Evolutionary conservation across 2,113 vertebrate genomes (phyloP), one percentile per base, ranked within the genome.

Genomic region (Polyodon spathula): DNA sequence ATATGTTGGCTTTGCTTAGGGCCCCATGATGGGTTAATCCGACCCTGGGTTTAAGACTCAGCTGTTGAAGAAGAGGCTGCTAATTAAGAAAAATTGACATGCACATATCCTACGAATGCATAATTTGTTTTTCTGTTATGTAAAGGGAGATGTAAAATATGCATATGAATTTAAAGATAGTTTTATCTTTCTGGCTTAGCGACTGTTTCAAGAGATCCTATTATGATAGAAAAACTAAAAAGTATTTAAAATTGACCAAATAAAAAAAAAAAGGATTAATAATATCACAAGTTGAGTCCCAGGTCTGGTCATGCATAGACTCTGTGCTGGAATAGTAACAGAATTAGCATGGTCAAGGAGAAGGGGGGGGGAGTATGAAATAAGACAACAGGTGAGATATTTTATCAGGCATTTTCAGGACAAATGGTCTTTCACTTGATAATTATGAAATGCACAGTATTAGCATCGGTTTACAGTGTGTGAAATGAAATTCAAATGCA

Each of bases 401-500:
- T 40, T 63, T 50, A 71, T 65, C 14, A 48, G 2, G 48, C 40
- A 43, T 16, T 64, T 68, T 44, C 54, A 44, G 40, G 67, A 77
- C 66, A 62, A 60, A 52, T 16, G 65, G 37, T 65, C 39, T 68
- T 54, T 59, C 5, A 63, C 59, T 53, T 64, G 40, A 63, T 56
- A 67, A 59, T 58, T 65, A 39, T 41, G 70, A 69, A 68, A 71
- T 11, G 48, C 16, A 65, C 71, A 81, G 63, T 68, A 70, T 69
- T 66, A 68, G 56, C 48, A 58, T 56, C 66, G 1, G 3, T 54
- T 78, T 76, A 72, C 66, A 71, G 66, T 68, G 66, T 66, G 58
- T 52, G 63, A 71, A 75, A 70, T 73, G 55, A 70, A 71, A 70
- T 77, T 73, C 70, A 73, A 81, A 78, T 75, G 67, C 46, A 64